These are phyloP conservation scores for Coleophora deauratella DNA, from an alignment of 2,888 invertebrate genomes.

Conservation along the genomic window DNA sequence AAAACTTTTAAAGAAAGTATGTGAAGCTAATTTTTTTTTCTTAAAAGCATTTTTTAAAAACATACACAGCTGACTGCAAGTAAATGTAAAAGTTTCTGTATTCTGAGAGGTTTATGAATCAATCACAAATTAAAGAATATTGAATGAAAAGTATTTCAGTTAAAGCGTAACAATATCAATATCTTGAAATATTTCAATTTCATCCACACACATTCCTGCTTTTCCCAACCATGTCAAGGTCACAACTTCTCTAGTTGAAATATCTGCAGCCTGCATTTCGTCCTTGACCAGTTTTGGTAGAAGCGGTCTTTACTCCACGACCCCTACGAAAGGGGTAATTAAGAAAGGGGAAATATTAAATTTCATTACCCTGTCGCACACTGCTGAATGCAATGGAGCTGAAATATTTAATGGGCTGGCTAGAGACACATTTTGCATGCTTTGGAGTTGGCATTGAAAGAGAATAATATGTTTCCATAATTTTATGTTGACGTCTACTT, in stretches of 20 bases:
- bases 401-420: slow-evolving; percentile 8
- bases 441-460: background rate
- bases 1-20: no score
- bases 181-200: background rate
- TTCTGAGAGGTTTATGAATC: no score
- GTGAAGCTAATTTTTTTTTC: no score
- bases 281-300: slow-evolving; percentile 34
- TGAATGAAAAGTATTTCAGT: no score
- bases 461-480: no score
- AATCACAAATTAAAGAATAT: no score
- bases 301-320: slow-evolving; percentile 1
- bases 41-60: no score
- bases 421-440: background rate
- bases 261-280: slow-evolving; percentile 29
- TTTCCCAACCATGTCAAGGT: slow-evolving; percentile 10
- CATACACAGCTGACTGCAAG: no score
- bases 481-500: no score
- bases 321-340: slow-evolving; percentile 27
- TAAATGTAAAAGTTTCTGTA: no score
- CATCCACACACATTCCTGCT: no score
- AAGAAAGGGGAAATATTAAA: slow-evolving; percentile 41
- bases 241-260: slow-evolving; percentile 14
- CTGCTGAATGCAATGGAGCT: slow-evolving; percentile 10
- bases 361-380: slow-evolving; percentile 20
- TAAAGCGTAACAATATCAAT: no score